Base-by-base conservation (phyloP, 2,113 vertebrate species). In the Prochilodus magdalenae region DNA sequence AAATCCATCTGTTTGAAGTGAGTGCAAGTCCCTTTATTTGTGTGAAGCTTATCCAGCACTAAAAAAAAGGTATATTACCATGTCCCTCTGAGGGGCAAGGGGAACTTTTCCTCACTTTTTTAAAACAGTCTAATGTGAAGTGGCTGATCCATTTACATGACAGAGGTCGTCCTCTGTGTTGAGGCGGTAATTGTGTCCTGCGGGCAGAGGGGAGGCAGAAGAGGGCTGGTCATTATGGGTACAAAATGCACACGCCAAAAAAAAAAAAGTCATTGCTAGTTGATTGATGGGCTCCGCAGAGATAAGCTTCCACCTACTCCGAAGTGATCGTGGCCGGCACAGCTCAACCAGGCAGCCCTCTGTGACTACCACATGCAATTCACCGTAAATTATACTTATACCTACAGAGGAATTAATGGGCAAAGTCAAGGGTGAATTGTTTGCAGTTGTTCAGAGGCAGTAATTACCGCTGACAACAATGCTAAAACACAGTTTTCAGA, bases 151-250 rank as follows among this genome's bases (percentile, higher is more conserved):
- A 87, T 85, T 87, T 85, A 85, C 73, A 85, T 87, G 83, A 87
- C 83, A 84, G 86, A 83, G 86, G 80, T 85, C 81, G 78, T 83
- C 77, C 77, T 83, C 66, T 78, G 73, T 67, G 73, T 60, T 82
- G 53, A 87, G 80, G 75, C 27, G 55, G 77, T 87, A 87, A 87
- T 87, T 85, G 86, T 83, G 77, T 85, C 86, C 77, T 83, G 69
- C 14, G 24, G 77, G 86, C 57, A 77, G 22, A 74, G 80, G 47
- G 53, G 60, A 72, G 44, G n/a, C 30, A 1, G 6, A 65, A 63
- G 57, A 76, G 73, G 59, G 82, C 40, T 79, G 82, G 75, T 82
- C 79, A 82, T 86, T 84, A 79, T 73, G 59, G 75, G 33, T 79
- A 78, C 76, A 72, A 79, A 73, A 84, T 67, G 69, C 74, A 62